Evolutionary conservation across 2,113 vertebrate genomes (phyloP), one percentile per base, ranked within the genome.

Genomic region (Anthoscopus minutus): DNA sequence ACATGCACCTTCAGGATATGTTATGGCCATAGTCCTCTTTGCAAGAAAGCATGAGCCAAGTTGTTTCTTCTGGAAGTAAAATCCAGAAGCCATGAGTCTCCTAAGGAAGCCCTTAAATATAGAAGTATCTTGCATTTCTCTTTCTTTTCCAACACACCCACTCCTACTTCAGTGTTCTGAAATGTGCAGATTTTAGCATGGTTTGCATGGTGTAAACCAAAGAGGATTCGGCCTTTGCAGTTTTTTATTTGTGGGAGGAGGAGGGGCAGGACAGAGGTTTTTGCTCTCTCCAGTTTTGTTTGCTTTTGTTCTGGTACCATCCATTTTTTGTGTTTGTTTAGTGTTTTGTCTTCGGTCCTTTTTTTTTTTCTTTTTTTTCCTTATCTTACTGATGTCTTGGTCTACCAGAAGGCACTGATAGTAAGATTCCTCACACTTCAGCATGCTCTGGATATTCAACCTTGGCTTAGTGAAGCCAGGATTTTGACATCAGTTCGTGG

Each of bases 181-280:
- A 73, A 11, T 69, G 30, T 37, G 2, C 25, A 76, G 17, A 5
- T 13, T 19, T 47, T 50, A 28, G 2, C 30, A 21, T 47, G 9
- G 4, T 47, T 82, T 92, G 3, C 24, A 7, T 1, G 1, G 35
- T 11, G 1, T 42, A 57, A 85, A 22, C 13, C 38, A 15, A 7
- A 30, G 15, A 38, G 10, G 7, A 2, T 37, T 42, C 37, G 11
- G 31, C 7, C 11, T 65, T 40, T 47, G 16, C 22, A 13, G 1
- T 19, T 66, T 51, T 60, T 37, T 58, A 2, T 50, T 56, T 62
- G 11, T 24, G 16, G 3, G 13, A 9, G 4, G 6, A 5, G 4
- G 2, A 2, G 20, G 10, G 5, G 23, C 3, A 2, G 18, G 24
- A n/a, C n/a, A n/a, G 10, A 8, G 6, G 8, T n/a, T n/a, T n/a